Base-by-base conservation (phyloP, 2,888 invertebrate genomes). In the Orchesellides sinensis region DNA sequence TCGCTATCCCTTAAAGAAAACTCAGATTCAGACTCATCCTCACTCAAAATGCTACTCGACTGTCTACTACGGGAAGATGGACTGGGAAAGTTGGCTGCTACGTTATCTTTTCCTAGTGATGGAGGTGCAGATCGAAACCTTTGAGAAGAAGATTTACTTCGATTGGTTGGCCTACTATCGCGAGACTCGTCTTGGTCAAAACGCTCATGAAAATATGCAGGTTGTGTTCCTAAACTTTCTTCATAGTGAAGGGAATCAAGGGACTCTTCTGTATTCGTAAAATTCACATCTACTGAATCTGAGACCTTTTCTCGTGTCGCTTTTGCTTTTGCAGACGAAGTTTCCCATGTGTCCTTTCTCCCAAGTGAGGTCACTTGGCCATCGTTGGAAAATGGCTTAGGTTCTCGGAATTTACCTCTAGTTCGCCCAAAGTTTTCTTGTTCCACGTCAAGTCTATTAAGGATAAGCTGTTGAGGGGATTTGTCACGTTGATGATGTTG, bases 131-230 rank as follows among this genome's bases (percentile, higher is more conserved):
- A 1, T 54, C 54, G 21, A 5, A 8, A 19, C 19, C 49, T 49
- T 17, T 17, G 17, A n/a, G 49, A 2, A n/a, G 49, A 8, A 2
- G 21, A 49, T 2, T 19, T 6, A 49, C 49, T 27, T 25, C 4
- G 25, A 19, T 12, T 32, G n/a, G n/a, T n/a, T n/a, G n/a, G n/a
- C n/a, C n/a, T n/a, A n/a, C n/a, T n/a, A n/a, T n/a, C n/a, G n/a
- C n/a, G n/a, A n/a, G n/a, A n/a, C 19, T 69, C 52, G 2, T 56
- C 70, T 59, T 70, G 70, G 0, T 29, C 27, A 35, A 40, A 70
- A 4, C 40, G 14, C 12, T 70, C 70, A 27, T 45, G 10, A 21
- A 70, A 70, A 40, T 70, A 52, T 8, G 12, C 32, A 5, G 52
- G 52, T n/a, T 69, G 54, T 10, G 21, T 4, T n/a, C 17, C 68